phyloP scores from a whole-genome alignment of 2,797 vertebrate species.

The Oophaga sylvatica region DNA sequence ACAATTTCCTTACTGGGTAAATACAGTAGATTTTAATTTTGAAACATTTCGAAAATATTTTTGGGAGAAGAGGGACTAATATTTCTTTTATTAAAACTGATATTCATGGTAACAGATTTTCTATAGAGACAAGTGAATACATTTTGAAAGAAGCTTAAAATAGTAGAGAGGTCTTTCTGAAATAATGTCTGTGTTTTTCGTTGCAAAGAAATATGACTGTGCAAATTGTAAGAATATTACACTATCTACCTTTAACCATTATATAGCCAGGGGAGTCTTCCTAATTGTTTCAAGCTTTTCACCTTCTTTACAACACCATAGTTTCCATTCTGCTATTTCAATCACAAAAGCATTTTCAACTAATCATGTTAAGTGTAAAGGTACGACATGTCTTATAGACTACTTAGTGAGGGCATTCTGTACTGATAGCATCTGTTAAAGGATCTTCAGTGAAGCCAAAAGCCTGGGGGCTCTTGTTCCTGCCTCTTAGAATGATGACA shows the following conservation, averaged over 20 bases:
- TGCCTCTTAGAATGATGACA: slow-evolving; percentile 55
- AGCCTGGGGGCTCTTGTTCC: slow-evolving; percentile 40
- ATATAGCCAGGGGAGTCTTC: neutral
- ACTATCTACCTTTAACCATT: neutral
- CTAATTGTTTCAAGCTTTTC: slow-evolving; percentile 75
- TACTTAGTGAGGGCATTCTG: slow-evolving; percentile 63
- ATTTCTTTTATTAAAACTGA: too few species aligned
- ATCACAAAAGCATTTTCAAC: slow-evolving; percentile 65
- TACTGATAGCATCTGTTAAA: slow-evolving; percentile 68
- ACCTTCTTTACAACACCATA: slow-evolving; percentile 73
- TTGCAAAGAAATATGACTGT: neutral
- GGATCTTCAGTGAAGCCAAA: slow-evolving; percentile 54
- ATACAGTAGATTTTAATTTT: too few species aligned
- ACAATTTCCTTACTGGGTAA: too few species aligned
- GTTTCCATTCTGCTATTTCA: slow-evolving; percentile 71
- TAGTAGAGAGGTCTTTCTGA: neutral
- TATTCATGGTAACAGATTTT: neutral
- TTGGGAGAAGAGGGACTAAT: too few species aligned
- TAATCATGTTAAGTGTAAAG: slow-evolving; percentile 69
- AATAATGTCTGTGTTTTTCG: neutral
- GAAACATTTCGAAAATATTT: too few species aligned
- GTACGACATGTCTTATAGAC: slow-evolving; percentile 65
- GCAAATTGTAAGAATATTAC: neutral
- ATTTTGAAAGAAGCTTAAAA: neutral
- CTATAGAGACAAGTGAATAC: neutral